phyloP scores from a whole-genome alignment of 2,888 invertebrate species.

The Lepidonotus clava region DNA sequence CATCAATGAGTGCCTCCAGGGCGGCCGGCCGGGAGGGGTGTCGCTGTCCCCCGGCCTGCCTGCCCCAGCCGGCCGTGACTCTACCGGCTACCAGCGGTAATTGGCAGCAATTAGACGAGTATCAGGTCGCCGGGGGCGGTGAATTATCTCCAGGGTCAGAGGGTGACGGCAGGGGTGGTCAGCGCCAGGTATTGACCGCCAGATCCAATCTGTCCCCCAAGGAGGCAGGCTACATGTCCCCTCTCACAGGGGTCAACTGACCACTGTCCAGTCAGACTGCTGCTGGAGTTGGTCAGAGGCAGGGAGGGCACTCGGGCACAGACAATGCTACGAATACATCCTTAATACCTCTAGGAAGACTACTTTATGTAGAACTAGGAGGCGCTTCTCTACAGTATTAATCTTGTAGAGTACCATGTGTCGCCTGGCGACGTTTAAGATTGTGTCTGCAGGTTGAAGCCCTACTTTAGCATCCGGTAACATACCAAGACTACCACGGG shows the following conservation, averaged over 20 bases:
- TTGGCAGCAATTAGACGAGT: conserved; percentile 44
- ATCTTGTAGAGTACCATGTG: too few relatives aligned
- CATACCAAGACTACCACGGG: too few relatives aligned
- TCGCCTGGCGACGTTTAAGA: too few relatives aligned
- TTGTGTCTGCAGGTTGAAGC: too few relatives aligned
- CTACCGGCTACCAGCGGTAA: not conserved
- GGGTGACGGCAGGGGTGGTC: not conserved
- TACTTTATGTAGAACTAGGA: too few relatives aligned
- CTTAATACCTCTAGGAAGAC: too few relatives aligned
- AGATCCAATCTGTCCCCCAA: conserved; percentile 20
- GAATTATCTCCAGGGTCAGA: not conserved
- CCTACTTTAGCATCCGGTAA: too few relatives aligned
- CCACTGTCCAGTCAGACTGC: too few relatives aligned
- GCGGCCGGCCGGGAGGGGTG: not conserved
- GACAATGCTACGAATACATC: too few relatives aligned
- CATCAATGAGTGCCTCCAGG: not conserved
- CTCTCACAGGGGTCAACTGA: not conserved
- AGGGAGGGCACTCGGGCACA: too few relatives aligned
- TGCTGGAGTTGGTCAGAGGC: too few relatives aligned
- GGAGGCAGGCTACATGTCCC: not conserved
- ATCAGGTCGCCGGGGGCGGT: not conserved
- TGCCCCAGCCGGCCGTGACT: conserved; percentile 17
- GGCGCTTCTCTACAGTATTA: too few relatives aligned
- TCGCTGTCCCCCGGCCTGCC: conserved; percentile 27
- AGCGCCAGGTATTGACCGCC: conserved; percentile 10